Base-by-base conservation (phyloP, 1,140 invertebrate species). In the Archivesica marissinica region DNA sequence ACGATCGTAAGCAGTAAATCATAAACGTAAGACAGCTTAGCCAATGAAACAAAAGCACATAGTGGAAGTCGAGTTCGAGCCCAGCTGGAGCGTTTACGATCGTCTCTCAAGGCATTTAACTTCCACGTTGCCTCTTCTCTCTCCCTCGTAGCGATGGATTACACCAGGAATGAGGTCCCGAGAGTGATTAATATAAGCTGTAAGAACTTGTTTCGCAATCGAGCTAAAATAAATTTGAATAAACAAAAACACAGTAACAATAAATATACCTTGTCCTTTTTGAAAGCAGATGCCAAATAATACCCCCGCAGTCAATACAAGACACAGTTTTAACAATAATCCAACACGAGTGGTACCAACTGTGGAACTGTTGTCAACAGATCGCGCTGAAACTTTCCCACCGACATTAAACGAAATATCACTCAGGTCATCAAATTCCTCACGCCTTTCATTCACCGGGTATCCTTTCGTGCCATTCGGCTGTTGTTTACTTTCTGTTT, bases 231-330 rank as follows among this genome's bases (percentile, higher is more conserved):
- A 28, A 28, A 15, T 52, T 41, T 20, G 30, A 20, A 11, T 50
- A 74, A 25, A 41, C 23, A 50, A 74, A n/a, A n/a, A n/a, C n/a
- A 47, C 17, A n/a, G 23, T 15, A 38, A 66, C 4, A 66, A 39
- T 38, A 66, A 66, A 38, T 9, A 38, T 79, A 79, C 77, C 77
- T 33, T 25, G 2, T 50, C 77, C 77, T 66, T 66, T 79, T 11
- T 50, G 38, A 2, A 17, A 11, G 52, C 77, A 79, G 9, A 79
- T 33, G 33, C 77, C 77, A 61, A 79, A 79, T 25, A 79, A 59
- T 11, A 50, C 7, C 30, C 77, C 77, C 47, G 23, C 11, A 39
- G 52, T 17, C 9, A 79, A 15, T 50, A 39, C 66, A 41, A 68
- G 9, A 50, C 38, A 47, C 7, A 76, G 20, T 35, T 30, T 50